Base-by-base conservation (phyloP, 2,113 vertebrate species). In the Triplophysa rosa region DNA sequence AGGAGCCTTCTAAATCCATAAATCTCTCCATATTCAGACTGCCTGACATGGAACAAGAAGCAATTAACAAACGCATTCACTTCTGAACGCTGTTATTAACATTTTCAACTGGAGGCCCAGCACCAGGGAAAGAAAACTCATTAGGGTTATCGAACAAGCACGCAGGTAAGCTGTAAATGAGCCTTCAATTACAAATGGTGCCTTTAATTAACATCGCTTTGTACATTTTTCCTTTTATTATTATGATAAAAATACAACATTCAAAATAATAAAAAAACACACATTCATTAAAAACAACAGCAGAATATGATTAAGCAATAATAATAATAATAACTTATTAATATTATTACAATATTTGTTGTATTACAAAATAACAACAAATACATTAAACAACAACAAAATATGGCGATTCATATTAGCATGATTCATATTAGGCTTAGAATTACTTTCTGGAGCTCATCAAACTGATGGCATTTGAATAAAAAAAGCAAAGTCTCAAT, bases 1-100 rank as follows among this genome's bases (percentile, higher is more conserved):
- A 70, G 77, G 33, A 80, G 52, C 67, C 64, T n/a, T 58, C 37
- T n/a, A 59, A 76, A 76, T 84, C 71, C 67, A 80, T 80, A 80
- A 79, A 75, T 81, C 83, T 84, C 33, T 5, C 47, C n/a, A 79
- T 75, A 82, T 67, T 61, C 66, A 59, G 33, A 42, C 64, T 24
- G 56, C 33, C 24, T 78, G 68, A 78, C 63, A 21, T 61, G 17
- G 5, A n/a, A 47, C 24, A 68, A 54, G 67, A 71, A 59, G 77
- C 62, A 64, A 67, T 82, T 67, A 67, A 64, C 75, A 67, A 78
- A 65, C 67, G 68, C 76, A 33, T 67, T 72, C n/a, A 75, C 29
- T 59, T 77, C 65, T 59, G 76, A 21, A 61, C 2, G 63, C 52
- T 9, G 21, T 81, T 76, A 78, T 81, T 78, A 81, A 84, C 67